Conservation (phyloP, 2,113 vertebrate genomes). For the Halcyon malimbica region DNA sequence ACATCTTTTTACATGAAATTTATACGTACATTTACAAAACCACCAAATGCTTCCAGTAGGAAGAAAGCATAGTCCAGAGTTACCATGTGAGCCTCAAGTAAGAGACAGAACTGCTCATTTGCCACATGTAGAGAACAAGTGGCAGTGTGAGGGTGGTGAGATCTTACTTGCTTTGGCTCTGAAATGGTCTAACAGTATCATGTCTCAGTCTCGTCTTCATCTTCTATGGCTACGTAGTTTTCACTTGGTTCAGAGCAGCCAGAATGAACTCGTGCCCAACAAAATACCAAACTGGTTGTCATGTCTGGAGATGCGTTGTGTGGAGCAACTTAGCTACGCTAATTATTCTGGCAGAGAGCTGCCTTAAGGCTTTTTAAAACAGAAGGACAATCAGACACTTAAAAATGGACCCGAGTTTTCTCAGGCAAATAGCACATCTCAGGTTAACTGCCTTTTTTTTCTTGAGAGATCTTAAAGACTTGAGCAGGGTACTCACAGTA, state of each 20-base stretch:
- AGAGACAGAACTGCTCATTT: neutral
- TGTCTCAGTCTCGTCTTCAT: neutral
- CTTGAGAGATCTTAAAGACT: neutral
- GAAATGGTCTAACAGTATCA: neutral
- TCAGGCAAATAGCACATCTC: neutral
- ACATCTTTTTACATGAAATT: neutral
- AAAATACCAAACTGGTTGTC: neutral
- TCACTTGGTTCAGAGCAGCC: neutral
- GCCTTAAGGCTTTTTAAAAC: neutral
- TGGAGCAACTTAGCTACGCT: neutral
- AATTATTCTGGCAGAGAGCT: neutral
- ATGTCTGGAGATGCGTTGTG: neutral
- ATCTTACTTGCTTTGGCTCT: neutral
- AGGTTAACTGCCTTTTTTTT: neutral
- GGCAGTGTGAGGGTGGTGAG: neutral
- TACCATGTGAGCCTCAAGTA: neutral
- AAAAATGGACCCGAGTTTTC: neutral
- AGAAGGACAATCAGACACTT: neutral
- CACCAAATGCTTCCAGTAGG: neutral
- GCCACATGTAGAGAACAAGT: rapidly evolving
- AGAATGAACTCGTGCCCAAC: neutral
- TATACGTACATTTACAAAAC: neutral
- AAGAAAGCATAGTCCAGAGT: neutral
- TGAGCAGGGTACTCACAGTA: neutral
- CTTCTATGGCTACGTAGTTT: neutral